Evolutionary conservation across 2,888 invertebrate genomes (phyloP).

Genomic region (Pyrrhosoma nymphula): DNA sequence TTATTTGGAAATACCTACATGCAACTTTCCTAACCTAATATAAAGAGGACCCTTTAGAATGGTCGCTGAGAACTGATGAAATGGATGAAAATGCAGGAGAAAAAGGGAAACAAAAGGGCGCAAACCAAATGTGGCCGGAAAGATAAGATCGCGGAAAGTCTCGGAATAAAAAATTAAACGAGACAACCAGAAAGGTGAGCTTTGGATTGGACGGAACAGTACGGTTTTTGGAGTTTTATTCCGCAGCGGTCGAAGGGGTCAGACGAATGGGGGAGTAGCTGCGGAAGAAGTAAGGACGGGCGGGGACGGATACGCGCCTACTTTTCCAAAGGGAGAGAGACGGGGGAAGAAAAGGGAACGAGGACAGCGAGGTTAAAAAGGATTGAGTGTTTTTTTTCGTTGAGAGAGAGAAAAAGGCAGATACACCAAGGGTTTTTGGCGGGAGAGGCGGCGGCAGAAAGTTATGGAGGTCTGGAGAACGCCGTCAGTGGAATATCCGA

Average conservation of each 20-base stretch:
- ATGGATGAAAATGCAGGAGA: not conserved
- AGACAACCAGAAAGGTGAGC: not conserved
- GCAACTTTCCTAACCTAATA: not conserved
- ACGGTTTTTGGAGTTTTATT: constrained; percentile 17
- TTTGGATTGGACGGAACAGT: constrained; percentile 12
- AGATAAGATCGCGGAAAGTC: constrained; percentile 32
- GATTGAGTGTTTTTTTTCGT: not conserved
- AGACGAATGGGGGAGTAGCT: not conserved
- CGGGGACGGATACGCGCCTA: not conserved
- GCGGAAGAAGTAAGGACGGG: too few relatives aligned
- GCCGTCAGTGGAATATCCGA: constrained; percentile 62
- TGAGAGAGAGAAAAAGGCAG: not conserved
- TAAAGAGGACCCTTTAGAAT: not conserved
- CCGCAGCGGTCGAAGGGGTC: not conserved
- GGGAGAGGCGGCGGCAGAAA: constrained; percentile 41
- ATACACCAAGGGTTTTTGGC: not conserved
- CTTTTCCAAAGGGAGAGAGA: not conserved
- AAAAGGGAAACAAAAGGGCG: not conserved
- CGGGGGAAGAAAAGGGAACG: not conserved
- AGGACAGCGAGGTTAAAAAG: not conserved
- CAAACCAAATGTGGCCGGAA: not conserved
- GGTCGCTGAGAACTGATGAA: not conserved
- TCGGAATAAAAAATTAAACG: not conserved
- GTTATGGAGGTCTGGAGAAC: constrained; percentile 64
- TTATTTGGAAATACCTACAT: not conserved